These are phyloP conservation scores for Falco punctatus DNA, from an alignment of 2,113 vertebrate species.

Conservation along the genomic window DNA sequence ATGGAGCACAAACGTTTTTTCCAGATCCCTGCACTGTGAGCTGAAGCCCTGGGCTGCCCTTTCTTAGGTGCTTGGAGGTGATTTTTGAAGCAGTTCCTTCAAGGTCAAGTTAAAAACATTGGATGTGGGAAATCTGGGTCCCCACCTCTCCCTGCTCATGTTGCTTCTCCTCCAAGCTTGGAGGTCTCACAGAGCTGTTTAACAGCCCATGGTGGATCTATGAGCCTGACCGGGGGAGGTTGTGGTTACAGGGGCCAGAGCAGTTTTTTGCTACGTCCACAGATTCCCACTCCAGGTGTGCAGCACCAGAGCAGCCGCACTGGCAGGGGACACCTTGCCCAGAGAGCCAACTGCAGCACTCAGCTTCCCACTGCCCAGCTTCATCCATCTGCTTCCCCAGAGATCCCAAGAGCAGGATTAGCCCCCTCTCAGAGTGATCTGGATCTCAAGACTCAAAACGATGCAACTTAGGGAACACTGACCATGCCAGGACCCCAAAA, in stretches of 20 bases:
- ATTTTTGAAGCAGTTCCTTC: neutral
- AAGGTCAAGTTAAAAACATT: neutral
- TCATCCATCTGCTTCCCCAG: neutral
- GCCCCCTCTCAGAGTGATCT: neutral
- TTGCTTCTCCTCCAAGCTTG: neutral
- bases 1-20: accelerated
- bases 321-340: neutral
- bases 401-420: neutral
- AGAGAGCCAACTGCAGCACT: neutral
- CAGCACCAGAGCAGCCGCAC: accelerated
- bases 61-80: neutral
- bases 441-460: neutral
- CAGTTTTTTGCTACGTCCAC: neutral
- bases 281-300: accelerated
- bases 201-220: neutral
- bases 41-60: neutral
- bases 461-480: accelerated
- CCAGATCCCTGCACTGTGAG: neutral
- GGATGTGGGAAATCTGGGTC: neutral
- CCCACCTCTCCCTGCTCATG: neutral
- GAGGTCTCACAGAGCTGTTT: neutral
- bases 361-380: neutral
- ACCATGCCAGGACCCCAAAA: neutral
- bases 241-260: neutral
- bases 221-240: accelerated